phyloP scores from a whole-genome alignment of 2,113 vertebrate species.

The Myxocyprinus asiaticus region DNA sequence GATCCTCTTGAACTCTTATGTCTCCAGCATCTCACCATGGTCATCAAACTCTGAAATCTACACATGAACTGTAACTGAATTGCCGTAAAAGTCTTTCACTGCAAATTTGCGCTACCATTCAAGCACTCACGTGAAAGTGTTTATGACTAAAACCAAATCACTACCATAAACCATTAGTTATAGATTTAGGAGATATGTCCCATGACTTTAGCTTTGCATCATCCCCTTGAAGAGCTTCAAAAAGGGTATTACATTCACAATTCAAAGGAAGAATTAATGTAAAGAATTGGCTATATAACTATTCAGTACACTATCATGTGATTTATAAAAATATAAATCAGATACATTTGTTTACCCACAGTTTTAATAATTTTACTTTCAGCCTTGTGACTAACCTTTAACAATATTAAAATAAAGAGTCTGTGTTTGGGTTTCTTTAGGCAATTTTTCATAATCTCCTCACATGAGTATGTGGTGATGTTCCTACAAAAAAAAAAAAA shows the following conservation, averaged over 20 bases:
- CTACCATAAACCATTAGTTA: slow-evolving; percentile 7
- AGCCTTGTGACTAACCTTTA: slow-evolving; percentile 30
- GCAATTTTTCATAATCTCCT: slow-evolving; percentile 11
- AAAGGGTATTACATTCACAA: background rate
- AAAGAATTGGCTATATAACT: background rate
- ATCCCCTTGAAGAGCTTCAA: background rate
- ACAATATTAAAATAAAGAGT: background rate
- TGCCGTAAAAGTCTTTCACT: background rate
- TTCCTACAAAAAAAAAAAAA: background rate
- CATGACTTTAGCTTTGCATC: background rate
- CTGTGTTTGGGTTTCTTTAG: slow-evolving; percentile 10
- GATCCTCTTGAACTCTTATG: background rate
- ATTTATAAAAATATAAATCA: background rate
- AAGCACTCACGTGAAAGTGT: background rate
- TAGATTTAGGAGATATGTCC: background rate
- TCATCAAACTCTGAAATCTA: slow-evolving; percentile 2
- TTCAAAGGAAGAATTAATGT: background rate
- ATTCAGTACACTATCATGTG: background rate
- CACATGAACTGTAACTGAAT: slow-evolving; percentile 12
- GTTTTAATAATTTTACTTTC: background rate
- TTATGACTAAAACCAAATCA: background rate
- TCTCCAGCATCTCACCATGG: background rate
- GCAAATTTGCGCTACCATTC: background rate
- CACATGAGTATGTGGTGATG: slow-evolving; percentile 6
- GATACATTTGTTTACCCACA: background rate